These are phyloP conservation scores for Eupristina koningsbergeri DNA, from an alignment of 1,140 invertebrate species.

Conservation along the genomic window DNA sequence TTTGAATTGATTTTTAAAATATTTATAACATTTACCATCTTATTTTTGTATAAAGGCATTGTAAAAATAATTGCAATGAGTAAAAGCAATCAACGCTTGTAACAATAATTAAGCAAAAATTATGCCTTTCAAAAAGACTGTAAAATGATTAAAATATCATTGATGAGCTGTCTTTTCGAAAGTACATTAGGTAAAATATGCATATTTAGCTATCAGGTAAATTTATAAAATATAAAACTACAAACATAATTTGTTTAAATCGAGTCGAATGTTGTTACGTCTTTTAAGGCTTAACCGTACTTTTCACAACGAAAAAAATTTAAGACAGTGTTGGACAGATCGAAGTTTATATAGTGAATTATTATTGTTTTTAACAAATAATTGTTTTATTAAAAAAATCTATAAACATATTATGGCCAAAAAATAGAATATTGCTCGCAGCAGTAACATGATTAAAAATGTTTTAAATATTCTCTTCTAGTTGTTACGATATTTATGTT, in stretches of 20 bases:
- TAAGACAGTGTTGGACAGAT: slow-evolving; percentile 8
- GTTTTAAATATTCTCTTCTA: slow-evolving; percentile 12
- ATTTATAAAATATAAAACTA: slow-evolving; percentile 16
- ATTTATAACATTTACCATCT: no score
- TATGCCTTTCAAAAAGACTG: background rate
- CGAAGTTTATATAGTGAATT: background rate
- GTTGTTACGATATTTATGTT: slow-evolving; percentile 32
- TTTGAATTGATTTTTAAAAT: no score
- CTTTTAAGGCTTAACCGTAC: slow-evolving; percentile 6
- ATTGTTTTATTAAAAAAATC: background rate
- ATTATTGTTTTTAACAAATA: background rate
- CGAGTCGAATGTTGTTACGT: background rate
- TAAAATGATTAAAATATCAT: background rate
- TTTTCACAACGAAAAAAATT: slow-evolving; percentile 36
- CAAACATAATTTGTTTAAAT: background rate
- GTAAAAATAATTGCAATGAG: background rate
- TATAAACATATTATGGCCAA: background rate
- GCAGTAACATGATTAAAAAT: slow-evolving; percentile 25
- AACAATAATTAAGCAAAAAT: background rate
- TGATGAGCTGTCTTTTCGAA: slow-evolving; percentile 4
- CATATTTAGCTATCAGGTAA: background rate
- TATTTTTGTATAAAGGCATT: background rate
- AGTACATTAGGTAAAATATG: background rate
- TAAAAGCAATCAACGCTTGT: background rate
- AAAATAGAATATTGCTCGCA: background rate